Evolutionary conservation across 2,888 invertebrate genomes (phyloP), one percentile per base, ranked within the genome.

Genomic region (Lasioglossum morio): DNA sequence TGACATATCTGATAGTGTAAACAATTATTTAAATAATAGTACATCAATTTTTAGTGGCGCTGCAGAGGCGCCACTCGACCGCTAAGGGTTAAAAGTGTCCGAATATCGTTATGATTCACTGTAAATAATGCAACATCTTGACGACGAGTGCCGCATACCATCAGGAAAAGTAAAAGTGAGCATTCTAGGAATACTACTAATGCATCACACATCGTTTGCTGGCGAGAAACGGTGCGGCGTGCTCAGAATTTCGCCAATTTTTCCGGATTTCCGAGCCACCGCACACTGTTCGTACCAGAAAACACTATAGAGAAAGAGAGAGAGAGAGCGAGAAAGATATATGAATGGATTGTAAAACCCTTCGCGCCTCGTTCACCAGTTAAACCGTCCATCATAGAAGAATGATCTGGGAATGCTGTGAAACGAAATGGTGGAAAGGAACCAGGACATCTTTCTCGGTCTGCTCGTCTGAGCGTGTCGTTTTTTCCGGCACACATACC

Each of bases 371-470:
- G 66, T 63, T 63, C 66, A 37, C 12, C 40, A 7, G 27, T 8
- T 72, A 69, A 73, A 79, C 4, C 27, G 37, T 69, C 37, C 37
- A 12, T 69, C 69, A 14, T 69, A 69, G 40, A 69, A 69, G 69
- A 69, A 37, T 69, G 69, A 66, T 66, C 37, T 34, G 69, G 34
- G 69, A 53, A 30, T 27, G 37, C 37, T 16, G 69, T 23, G 70
- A 72, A 48, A 74, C 19, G 10, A 77, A 84, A 75, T 74, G 79
- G 72, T 74, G 78, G 72, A 81, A 76, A 75, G 75, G 82, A 87
- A 87, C 77, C 84, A 87, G 87, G 79, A 82, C 87, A 82, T 84
- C 75, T 87, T 82, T 66, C 77, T 79, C 87, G 81, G 83, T 83
- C 79, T 53, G 83, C 30, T 79, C 86, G 53, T 19, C 73, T 34